Conservation (phyloP, 1,140 invertebrate species). For the Mya arenaria region DNA sequence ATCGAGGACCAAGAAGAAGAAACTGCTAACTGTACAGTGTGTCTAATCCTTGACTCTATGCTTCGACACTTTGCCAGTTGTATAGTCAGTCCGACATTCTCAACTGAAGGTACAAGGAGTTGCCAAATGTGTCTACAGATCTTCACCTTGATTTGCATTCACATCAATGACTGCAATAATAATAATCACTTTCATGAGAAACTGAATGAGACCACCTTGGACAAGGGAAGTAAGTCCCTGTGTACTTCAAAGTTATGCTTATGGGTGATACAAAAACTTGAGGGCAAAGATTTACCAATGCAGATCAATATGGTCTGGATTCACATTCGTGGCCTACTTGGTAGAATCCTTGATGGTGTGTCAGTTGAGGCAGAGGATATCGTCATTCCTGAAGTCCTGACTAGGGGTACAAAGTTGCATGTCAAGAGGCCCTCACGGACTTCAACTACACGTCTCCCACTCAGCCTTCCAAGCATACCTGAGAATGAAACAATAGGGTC, state of each 20-base stretch:
- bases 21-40: not conserved
- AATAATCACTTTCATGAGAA: not conserved
- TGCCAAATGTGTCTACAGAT: conserved; percentile 53
- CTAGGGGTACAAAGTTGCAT: not conserved
- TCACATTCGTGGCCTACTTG: conserved; percentile 27
- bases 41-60: not conserved
- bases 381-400: not conserved
- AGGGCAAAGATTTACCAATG: not conserved
- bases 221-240: not conserved
- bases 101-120: not conserved
- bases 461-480: conserved; percentile 34
- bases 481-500: not conserved
- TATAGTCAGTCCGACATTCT: no score
- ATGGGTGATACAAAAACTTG: conserved; percentile 31
- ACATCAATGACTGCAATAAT: conserved; percentile 28
- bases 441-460: not conserved
- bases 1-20: not conserved
- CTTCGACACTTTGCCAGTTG: no score
- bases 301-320: conserved; percentile 44
- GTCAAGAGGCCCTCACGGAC: not conserved
- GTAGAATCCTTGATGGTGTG: conserved; percentile 18
- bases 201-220: not conserved
- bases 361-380: not conserved
- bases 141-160: conserved; percentile 51
- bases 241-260: conserved; percentile 13